These are phyloP conservation scores for Watsonalla binaria DNA, from an alignment of 2,888 invertebrate genomes.

Conservation along the genomic window DNA sequence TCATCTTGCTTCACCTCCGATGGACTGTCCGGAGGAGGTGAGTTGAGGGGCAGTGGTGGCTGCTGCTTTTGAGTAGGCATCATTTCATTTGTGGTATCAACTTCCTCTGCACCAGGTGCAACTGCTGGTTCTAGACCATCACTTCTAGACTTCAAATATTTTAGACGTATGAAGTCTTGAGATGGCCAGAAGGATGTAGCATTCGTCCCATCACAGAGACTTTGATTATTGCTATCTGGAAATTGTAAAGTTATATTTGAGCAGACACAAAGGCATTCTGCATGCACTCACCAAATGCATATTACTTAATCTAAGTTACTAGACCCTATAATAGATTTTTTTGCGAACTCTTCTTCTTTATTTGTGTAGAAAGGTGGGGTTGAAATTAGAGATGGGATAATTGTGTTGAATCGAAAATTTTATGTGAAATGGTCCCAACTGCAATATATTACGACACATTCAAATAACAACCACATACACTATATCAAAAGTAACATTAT, in stretches of 20 bases:
- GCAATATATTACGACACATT: too few species aligned
- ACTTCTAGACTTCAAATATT: slow-evolving; percentile 39
- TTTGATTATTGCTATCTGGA: slow-evolving; percentile 11
- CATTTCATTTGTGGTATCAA: slow-evolving; percentile 3
- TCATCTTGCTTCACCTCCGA: slow-evolving; percentile 36
- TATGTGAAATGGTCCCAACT: too few species aligned
- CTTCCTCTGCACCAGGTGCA: not conserved
- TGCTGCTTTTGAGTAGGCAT: slow-evolving; percentile 15
- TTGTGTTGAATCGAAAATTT: too few species aligned
- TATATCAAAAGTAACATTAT: too few species aligned
- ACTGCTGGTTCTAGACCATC: not conserved
- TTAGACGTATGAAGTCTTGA: slow-evolving; percentile 56
- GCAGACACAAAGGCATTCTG: too few species aligned
- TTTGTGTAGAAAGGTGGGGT: too few species aligned
- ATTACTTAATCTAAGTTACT: too few species aligned
- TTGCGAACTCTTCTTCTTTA: too few species aligned
- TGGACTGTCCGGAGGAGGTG: slow-evolving; percentile 39
- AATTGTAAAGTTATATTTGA: slow-evolving; percentile 3
- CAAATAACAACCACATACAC: too few species aligned
- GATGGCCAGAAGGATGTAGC: slow-evolving; percentile 42
- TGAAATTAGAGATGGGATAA: too few species aligned
- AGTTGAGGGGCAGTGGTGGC: slow-evolving; percentile 41
- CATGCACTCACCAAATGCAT: too few species aligned
- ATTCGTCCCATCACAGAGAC: slow-evolving; percentile 28
- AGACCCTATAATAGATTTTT: too few species aligned